Evolutionary conservation across 2,888 invertebrate species (phyloP), one percentile per base, ranked within the genome.

Genomic region (Aradus depressus): DNA sequence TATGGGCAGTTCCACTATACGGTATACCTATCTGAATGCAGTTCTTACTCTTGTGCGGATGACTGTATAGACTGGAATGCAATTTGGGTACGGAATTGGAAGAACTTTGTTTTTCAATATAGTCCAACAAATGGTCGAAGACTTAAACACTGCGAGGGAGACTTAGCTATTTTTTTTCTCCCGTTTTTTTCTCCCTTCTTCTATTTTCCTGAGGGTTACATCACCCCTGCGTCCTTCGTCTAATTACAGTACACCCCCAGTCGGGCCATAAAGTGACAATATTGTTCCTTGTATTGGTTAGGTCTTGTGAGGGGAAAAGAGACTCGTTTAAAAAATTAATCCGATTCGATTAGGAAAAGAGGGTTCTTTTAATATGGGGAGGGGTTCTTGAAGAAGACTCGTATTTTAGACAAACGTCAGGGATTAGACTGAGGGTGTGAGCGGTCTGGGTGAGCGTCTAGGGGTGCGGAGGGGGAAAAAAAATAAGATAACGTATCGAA

Each of bases 271-370:
- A 47, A 47, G 47, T 35, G 37, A 44, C 47, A 47, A 47, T 47
- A 47, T 47, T 47, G 47, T 47, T 26, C 32, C 16, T 38, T 21
- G 26, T 47, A 25, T 35, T 26, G 25, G 47, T 35, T 35, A 47
- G 35, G 22, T 22, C 16, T 26, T 18, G 26, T 16, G 26, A 12
- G 35, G 42, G 42, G 25, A 42, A 25, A 25, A 42, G 42, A 16
- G 47, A 38, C 37, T 35, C 47, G 47, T 55, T 51, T 35, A 50
- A 55, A 53, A 55, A 55, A 55, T 55, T 55, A 55, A 55, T 55
- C 55, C 55, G 32, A 51, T 51, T 55, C 55, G 55, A 55, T 55
- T 55, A 55, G 55, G 41, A 31, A 19, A 14, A 22, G 21, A 21
- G 31, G 12, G 12, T 10, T 10, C 31, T 12, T 31, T 10, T 10